These are phyloP conservation scores for Leptogaster cylindrica DNA, from an alignment of 2,888 invertebrate species.

Conservation along the genomic window DNA sequence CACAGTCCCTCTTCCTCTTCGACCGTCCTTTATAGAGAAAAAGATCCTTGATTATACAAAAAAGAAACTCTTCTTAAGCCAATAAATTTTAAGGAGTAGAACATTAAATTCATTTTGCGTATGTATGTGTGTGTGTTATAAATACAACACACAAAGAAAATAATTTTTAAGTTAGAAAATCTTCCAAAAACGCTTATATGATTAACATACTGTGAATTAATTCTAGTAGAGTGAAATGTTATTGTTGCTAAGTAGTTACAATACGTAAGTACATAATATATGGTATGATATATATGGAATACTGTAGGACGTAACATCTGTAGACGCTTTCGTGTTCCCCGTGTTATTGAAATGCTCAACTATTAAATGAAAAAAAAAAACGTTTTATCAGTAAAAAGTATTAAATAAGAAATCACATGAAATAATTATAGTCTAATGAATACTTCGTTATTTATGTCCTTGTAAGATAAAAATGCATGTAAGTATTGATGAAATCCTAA, in stretches of 20 bases:
- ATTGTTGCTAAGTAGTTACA: conserved; percentile 17
- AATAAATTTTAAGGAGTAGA: too few relatives aligned
- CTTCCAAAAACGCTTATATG: conserved; percentile 38
- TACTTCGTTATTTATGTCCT: conserved; percentile 16
- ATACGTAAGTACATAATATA: background rate
- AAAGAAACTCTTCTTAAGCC: too few relatives aligned
- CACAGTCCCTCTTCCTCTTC: too few relatives aligned
- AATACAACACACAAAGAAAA: too few relatives aligned
- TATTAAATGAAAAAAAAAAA: conserved; percentile 19
- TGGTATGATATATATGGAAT: conserved; percentile 3
- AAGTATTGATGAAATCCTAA: too few relatives aligned
- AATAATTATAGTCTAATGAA: conserved; percentile 8
- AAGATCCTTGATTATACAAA: too few relatives aligned
- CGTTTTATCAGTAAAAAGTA: conserved; percentile 25
- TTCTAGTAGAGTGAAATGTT: conserved; percentile 21
- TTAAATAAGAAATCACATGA: conserved; percentile 7
- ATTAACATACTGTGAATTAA: conserved; percentile 11
- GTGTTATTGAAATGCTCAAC: conserved; percentile 15
- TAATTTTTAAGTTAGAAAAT: conserved; percentile 22
- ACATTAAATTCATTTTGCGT: too few relatives aligned
- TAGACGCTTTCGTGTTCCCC: conserved; percentile 34
- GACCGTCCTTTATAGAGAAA: too few relatives aligned
- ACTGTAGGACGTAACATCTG: conserved; percentile 1
- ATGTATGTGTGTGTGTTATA: too few relatives aligned
- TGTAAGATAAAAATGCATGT: conserved; percentile 35